Base-by-base conservation (phyloP, 2,113 vertebrate genomes). In the Eurystomus gularis region DNA sequence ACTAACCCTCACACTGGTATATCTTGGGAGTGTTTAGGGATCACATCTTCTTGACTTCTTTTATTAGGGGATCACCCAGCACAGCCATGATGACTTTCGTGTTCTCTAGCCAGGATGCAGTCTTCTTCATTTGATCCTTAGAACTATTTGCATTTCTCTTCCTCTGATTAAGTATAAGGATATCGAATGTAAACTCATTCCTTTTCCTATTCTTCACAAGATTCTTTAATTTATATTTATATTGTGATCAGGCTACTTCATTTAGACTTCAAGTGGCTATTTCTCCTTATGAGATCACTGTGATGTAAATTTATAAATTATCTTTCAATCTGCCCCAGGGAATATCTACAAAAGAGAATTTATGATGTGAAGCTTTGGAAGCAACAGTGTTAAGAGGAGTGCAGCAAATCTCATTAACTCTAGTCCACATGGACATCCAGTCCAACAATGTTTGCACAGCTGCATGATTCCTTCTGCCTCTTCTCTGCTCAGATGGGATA, bases 331-430 rank as follows among this genome's bases (percentile, higher is more conserved):
- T 60, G 44, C 12, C 55, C 44, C n/a, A 14, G 26, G 92, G 35
- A 83, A 44, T n/a, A 52, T n/a, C 17, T 72, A 35, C 15, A 66
- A 37, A 19, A 37, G 17, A 81, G 13, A 73, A 78, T 84, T 81
- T 40, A 71, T 62, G 7, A 66, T n/a, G n/a, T 62, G 72, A 91
- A 76, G n/a, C 62, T 94, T 78, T 84, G n/a, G 16, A 78, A 48
- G 60, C 17, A 54, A 18, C 6, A n/a, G 9, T 25, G 15, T 49
- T 48, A 69, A 89, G 28, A 13, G 21, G 8, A 83, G 19, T 4
- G 2, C 0, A 64, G 0, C 55, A 71, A 10, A 46, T 70, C 46
- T 81, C 49, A 39, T 82, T 42, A 77, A 26, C 2, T 11, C 25
- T 42, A 51, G 60, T 55, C 19, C 3, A 0, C 7, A 6, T 24